Percentiles rank a stretch among this genome's conserved stretches.
phyloP scores from a whole-genome alignment of 2,797 vertebrate genomes.

The Rhabdophis nuchalis region DNA sequence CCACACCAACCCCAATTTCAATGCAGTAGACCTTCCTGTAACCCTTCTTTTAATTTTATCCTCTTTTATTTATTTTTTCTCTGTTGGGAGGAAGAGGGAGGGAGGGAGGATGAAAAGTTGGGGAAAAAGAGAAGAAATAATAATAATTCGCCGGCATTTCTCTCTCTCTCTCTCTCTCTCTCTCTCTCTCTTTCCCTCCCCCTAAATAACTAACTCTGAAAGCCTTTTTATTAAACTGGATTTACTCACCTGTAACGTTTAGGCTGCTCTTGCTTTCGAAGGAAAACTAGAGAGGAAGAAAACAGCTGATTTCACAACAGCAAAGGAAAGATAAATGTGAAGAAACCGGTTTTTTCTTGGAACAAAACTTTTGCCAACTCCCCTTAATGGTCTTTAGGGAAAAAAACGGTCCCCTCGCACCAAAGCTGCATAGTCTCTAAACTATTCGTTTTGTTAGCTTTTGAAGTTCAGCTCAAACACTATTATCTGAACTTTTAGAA shows the following conservation, averaged over 20 bases:
- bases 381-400: conserved; percentile 36
- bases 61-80: conserved; percentile 45
- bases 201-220: conserved; percentile 57
- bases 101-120: conserved; percentile 30
- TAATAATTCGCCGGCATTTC: conserved; percentile 61
- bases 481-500: conserved; percentile 47
- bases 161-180: conserved; percentile 28
- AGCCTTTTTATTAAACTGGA: conserved; percentile 62
- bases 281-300: conserved; percentile 54
- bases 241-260: conserved; percentile 69
- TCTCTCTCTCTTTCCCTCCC: too few relatives aligned
- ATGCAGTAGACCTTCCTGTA: conserved; percentile 11
- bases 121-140: conserved; percentile 44
- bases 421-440: neutral
- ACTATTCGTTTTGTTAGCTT: neutral
- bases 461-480: neutral
- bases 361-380: conserved; percentile 33
- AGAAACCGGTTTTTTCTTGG: conserved; percentile 37
- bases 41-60: conserved; percentile 39
- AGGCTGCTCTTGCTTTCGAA: conserved; percentile 62
- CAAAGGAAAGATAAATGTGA: conserved; percentile 44
- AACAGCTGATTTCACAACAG: conserved; percentile 62
- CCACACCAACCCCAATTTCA: neutral
- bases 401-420: neutral
- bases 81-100: conserved; percentile 32